phyloP scores from a whole-genome alignment of 1,140 invertebrate genomes.

The Cydia fagiglandana region DNA sequence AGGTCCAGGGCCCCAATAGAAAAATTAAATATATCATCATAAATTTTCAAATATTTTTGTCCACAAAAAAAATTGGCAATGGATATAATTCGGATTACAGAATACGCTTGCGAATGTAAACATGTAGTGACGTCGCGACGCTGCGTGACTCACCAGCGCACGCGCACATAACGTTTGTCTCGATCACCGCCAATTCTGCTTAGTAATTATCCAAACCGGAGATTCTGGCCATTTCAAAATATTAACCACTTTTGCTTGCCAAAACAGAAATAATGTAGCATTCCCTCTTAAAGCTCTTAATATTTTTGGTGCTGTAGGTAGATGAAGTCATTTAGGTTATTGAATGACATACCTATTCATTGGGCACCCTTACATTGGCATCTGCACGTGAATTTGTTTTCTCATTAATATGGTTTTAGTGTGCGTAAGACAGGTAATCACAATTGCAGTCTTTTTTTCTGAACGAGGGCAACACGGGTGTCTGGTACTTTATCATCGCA shows the following conservation, averaged over 20 bases:
- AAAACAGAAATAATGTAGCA: neutral
- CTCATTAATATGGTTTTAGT: neutral
- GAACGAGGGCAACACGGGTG: neutral
- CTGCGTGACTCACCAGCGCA: slow-evolving; percentile 18
- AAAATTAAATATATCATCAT: neutral
- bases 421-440: too few relatives aligned
- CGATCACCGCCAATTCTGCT: neutral
- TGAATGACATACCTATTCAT: too few relatives aligned
- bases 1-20: too few relatives aligned
- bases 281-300: neutral
- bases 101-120: slow-evolving; percentile 7
- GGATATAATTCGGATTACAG: neutral
- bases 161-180: slow-evolving; percentile 12
- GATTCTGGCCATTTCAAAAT: neutral
- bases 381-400: too few relatives aligned
- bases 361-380: too few relatives aligned
- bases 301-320: neutral
- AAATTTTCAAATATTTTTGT: neutral
- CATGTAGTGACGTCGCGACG: slow-evolving; percentile 21
- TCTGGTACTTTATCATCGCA: neutral
- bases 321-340: too few relatives aligned
- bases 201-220: slow-evolving; percentile 8
- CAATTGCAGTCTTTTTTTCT: neutral
- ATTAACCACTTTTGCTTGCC: neutral
- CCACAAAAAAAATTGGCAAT: neutral